A percentile compares a stretch with the other conserved stretches of the same genome.
phyloP scores from a whole-genome alignment of 2,797 vertebrate species.

The Eulemur rubriventer region DNA sequence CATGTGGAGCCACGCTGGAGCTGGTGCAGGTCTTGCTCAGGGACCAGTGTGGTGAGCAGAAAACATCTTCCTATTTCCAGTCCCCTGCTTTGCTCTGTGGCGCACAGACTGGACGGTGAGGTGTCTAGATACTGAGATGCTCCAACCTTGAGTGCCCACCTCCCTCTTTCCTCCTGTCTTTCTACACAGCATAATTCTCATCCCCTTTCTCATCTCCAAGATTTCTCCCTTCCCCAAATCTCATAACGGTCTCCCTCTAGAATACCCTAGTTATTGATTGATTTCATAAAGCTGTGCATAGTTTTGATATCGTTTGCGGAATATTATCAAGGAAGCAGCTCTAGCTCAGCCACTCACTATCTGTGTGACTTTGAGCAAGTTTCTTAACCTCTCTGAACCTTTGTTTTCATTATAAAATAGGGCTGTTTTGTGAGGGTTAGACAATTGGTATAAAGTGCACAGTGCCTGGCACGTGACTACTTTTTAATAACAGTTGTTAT shows the following conservation, averaged over 20 bases:
- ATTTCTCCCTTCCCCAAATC: background rate
- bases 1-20: background rate
- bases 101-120: background rate
- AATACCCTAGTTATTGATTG: rapidly evolving
- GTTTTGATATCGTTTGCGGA: background rate
- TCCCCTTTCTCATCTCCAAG: background rate
- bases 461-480: background rate
- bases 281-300: background rate
- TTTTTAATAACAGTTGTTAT: background rate
- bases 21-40: background rate
- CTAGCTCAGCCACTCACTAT: background rate
- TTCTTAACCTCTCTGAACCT: background rate
- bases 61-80: background rate
- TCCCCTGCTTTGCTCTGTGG: background rate
- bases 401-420: background rate
- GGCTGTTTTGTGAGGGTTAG: background rate
- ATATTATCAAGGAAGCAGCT: background rate
- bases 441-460: background rate
- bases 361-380: background rate
- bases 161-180: background rate
- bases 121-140: rapidly evolving
- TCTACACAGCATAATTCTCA: background rate
- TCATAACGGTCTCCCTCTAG: rapidly evolving
- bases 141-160: background rate
- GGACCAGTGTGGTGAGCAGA: background rate